phyloP scores from a whole-genome alignment of 2,888 invertebrate species.

The Strigamia crassipes region DNA sequence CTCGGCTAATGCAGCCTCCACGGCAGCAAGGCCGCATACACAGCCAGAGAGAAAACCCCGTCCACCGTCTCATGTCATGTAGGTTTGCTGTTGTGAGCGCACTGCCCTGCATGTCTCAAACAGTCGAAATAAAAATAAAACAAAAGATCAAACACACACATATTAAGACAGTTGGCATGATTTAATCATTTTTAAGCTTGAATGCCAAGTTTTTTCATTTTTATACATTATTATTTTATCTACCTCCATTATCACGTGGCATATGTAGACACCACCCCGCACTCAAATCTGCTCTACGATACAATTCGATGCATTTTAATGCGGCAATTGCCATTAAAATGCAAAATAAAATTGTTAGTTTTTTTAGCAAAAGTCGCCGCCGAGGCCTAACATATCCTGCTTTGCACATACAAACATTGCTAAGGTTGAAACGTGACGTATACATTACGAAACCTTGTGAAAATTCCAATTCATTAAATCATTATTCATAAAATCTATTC shows the following conservation, averaged over 20 bases:
- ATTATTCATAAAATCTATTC: background rate
- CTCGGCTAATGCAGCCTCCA: conserved; percentile 24
- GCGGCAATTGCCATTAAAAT: background rate
- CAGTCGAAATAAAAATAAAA: background rate
- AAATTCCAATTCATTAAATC: background rate
- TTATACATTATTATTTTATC: background rate
- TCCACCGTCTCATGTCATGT: conserved; percentile 43
- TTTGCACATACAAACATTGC: background rate
- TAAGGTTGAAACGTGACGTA: background rate
- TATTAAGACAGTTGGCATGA: background rate
- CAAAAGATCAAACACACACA: background rate
- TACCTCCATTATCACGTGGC: background rate
- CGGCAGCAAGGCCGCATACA: conserved; percentile 19
- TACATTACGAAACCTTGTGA: background rate
- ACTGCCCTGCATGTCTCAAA: conserved; percentile 41
- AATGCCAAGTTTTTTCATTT: background rate
- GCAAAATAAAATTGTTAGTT: background rate
- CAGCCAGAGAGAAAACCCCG: conserved; percentile 18
- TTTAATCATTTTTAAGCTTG: background rate
- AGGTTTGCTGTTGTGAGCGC: conserved; percentile 45
- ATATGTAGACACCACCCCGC: background rate
- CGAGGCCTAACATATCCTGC: background rate
- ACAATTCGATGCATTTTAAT: background rate
- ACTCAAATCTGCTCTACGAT: background rate
- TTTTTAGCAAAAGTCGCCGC: background rate